Base-by-base conservation (phyloP, 2,797 vertebrate genomes). In the Acanthopagrus latus region DNA sequence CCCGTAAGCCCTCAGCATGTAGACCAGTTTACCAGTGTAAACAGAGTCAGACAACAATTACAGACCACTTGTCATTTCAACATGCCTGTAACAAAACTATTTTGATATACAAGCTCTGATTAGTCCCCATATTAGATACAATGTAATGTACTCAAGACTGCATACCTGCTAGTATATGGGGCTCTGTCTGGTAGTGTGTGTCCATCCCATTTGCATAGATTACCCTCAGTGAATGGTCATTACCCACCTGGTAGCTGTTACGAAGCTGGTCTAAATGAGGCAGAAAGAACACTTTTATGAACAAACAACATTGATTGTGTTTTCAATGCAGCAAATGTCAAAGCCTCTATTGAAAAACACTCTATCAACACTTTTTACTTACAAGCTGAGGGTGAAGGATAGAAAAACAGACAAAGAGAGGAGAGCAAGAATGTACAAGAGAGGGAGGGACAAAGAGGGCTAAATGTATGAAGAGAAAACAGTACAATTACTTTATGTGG, bases 201-300 rank as follows among this genome's bases (percentile, higher is more conserved):
- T 99, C 98, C 93, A 99, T 96, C 27, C 98, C 98, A 0, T 98
- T 99, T 89, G 98, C 98, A 0, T 97, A 99, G 88, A 98, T 95
- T 57, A 99, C 97, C 76, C 97, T 92, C 67, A 99, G 96, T 0
- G 98, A 99, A 80, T 97, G 96, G 9, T 99, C 98, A 1, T 97
- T 98, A 7, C 98, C 97, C 41, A 99, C 96, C 91, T 98, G 97
- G 93, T 98, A 99, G 83, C 96, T 99, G 88, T 98, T 99, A 76
- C 97, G 95, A 76, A 99, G 94, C 84, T 99, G 98, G 92, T 99
- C 98, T 99, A 69, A 46, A 21, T 23, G 57, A 72, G 18, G 66
- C 12, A 50, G 23, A 62, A 17, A 52, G 14, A 56, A 11, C 18
- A 33, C 25, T 38, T 44, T 55, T 0, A 46, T n/a, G 5, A 71